A percentile compares a stretch with the other conserved stretches of the same genome.
These are phyloP conservation scores for Cynopterus brachyotis DNA, from an alignment of 2,113 vertebrate species.

Conservation along the genomic window DNA sequence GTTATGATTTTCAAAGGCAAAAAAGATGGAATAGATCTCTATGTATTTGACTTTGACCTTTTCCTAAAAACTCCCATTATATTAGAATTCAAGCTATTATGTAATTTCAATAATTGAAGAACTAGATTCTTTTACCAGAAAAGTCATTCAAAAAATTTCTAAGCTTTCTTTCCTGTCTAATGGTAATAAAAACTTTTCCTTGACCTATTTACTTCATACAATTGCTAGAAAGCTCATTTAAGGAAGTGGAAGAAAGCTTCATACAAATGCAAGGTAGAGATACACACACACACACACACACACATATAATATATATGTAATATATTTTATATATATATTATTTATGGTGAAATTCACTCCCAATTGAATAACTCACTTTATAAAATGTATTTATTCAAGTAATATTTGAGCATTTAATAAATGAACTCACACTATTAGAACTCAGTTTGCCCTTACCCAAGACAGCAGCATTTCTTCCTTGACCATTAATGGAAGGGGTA, in stretches of 20 bases:
- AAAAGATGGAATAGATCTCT: background rate
- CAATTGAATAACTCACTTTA: background rate
- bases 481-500: background rate
- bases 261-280: background rate
- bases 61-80: constrained; percentile 18
- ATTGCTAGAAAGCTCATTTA: background rate
- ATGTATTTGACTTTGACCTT: constrained; percentile 5
- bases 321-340: background rate
- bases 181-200: background rate
- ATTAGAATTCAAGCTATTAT: constrained; percentile 6
- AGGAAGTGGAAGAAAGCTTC: constrained; percentile 15
- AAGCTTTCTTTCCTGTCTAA: background rate
- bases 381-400: constrained; percentile 32
- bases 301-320: background rate
- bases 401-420: background rate
- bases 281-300: too few relatives aligned
- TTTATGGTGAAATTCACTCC: background rate
- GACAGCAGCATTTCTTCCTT: background rate
- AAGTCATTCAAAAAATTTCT: constrained; percentile 24
- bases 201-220: background rate
- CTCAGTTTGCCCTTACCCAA: background rate
- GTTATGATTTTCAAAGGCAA: background rate
- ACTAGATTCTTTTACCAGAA: background rate
- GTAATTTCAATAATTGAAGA: constrained; percentile 3
- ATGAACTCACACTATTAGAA: constrained; percentile 13